Percentiles rank a stretch among this genome's conserved stretches.
phyloP scores from a whole-genome alignment of 1,140 invertebrate genomes.

The Drosophila biarmipes region DNA sequence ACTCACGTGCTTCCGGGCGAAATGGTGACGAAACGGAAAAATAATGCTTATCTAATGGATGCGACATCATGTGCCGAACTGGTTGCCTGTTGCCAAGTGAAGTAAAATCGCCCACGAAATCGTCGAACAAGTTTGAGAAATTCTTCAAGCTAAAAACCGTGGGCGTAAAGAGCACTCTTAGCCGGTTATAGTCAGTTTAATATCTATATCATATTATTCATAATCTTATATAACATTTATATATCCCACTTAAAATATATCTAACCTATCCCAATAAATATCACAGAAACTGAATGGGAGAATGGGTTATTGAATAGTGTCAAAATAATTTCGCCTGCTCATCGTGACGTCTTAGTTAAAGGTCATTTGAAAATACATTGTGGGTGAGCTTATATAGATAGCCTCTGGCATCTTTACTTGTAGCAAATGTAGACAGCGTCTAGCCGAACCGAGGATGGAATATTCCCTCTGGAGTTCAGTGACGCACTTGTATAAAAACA shows the following conservation, averaged over 20 bases:
- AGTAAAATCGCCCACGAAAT: conserved; percentile 10
- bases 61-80: conserved; percentile 7
- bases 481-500: conserved; percentile 7
- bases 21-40: conserved; percentile 23
- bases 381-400: not conserved
- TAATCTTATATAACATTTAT: not conserved
- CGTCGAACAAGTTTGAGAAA: conserved; percentile 11
- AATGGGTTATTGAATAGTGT: not conserved
- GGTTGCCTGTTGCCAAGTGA: conserved; percentile 8
- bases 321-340: not conserved
- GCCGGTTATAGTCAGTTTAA: not conserved
- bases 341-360: conserved; percentile 18
- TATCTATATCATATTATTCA: not conserved
- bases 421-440: not conserved
- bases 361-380: conserved; percentile 3
- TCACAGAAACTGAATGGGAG: not conserved
- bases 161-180: conserved; percentile 4
- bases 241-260: not conserved
- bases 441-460: conserved; percentile 6
- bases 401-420: not conserved
- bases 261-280: conserved; percentile 4
- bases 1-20: conserved; percentile 30
- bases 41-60: conserved; percentile 14
- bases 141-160: not conserved
- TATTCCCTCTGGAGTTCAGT: conserved; percentile 7